phyloP scores from a whole-genome alignment of 2,113 vertebrate genomes.

The Heteronetta atricapilla region DNA sequence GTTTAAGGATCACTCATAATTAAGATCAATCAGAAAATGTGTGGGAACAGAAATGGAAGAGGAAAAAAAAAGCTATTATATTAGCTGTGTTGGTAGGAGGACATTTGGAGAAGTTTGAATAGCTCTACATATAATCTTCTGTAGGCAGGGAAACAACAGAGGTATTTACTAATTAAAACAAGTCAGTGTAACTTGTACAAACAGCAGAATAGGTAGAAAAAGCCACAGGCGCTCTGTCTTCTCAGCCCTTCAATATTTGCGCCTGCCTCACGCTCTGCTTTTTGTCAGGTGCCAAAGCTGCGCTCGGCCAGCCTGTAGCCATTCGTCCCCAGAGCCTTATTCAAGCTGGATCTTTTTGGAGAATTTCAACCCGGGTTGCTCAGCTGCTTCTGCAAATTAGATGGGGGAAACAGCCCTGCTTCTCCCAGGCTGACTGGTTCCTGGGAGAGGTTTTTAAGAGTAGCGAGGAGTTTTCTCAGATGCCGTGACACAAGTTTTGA shows the following conservation, averaged over 20 bases:
- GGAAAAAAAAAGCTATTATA: background rate
- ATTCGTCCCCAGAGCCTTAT: background rate
- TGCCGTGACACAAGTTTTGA: background rate
- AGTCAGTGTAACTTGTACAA: constrained; percentile 47
- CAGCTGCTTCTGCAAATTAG: constrained; percentile 4
- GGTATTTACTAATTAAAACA: constrained; percentile 68
- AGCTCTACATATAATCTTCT: constrained; percentile 22
- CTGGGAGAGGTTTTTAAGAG: background rate
- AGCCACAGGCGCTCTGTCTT: background rate
- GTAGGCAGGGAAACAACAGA: constrained; percentile 57
- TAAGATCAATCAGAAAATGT: background rate
- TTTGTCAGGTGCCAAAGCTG: constrained; percentile 34
- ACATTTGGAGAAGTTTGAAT: constrained; percentile 31
- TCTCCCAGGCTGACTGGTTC: background rate
- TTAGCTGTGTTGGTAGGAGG: background rate
- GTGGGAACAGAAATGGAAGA: background rate
- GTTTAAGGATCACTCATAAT: background rate
- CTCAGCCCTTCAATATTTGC: constrained; percentile 15
- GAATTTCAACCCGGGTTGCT: constrained; percentile 23
- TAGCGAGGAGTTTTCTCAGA: background rate
- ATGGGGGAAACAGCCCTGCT: background rate
- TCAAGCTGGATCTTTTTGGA: background rate
- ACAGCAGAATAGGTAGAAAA: background rate
- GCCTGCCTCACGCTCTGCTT: background rate
- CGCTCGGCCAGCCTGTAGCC: constrained; percentile 14